A percentile compares a stretch with the other conserved stretches of the same genome.
Evolutionary conservation across 2,113 vertebrate species (phyloP).

Genomic region (Canis aureus): DNA sequence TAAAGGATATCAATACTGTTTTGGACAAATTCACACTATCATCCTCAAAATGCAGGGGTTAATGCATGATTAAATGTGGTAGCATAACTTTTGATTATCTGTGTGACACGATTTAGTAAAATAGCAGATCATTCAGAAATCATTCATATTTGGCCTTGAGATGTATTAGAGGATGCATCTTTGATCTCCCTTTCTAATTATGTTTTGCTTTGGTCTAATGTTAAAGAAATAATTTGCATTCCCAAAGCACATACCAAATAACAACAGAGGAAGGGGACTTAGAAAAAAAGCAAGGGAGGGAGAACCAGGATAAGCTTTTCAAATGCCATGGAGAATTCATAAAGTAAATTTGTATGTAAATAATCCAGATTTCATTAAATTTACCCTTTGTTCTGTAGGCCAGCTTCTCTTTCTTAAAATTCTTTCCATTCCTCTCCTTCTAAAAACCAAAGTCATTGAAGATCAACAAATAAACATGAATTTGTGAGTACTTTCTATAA

Average conservation of each 20-base stretch:
- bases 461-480: slow-evolving; percentile 9
- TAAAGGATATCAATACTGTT: slow-evolving; percentile 43
- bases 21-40: slow-evolving; percentile 26
- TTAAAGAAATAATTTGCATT: slow-evolving; percentile 80
- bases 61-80: slow-evolving; percentile 52
- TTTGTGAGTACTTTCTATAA: slow-evolving; percentile 47
- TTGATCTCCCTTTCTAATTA: slow-evolving; percentile 82
- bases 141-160: slow-evolving; percentile 80
- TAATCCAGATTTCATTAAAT: slow-evolving; percentile 63
- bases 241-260: slow-evolving; percentile 68
- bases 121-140: slow-evolving; percentile 75
- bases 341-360: slow-evolving; percentile 56
- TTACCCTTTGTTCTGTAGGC: slow-evolving; percentile 57
- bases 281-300: slow-evolving; percentile 43
- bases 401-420: slow-evolving; percentile 23
- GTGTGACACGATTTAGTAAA: slow-evolving; percentile 66
- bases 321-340: slow-evolving; percentile 67
- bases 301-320: slow-evolving; percentile 49
- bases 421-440: slow-evolving; percentile 7
- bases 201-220: slow-evolving; percentile 79
- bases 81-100: slow-evolving; percentile 73
- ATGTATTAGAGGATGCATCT: slow-evolving; percentile 76
- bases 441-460: slow-evolving; percentile 46
- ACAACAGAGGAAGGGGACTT: slow-evolving; percentile 68
- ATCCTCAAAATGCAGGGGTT: slow-evolving; percentile 59